Evolutionary conservation across 2,113 vertebrate genomes (phyloP), one percentile per base, ranked within the genome.

Genomic region (Myodes glareolus): DNA sequence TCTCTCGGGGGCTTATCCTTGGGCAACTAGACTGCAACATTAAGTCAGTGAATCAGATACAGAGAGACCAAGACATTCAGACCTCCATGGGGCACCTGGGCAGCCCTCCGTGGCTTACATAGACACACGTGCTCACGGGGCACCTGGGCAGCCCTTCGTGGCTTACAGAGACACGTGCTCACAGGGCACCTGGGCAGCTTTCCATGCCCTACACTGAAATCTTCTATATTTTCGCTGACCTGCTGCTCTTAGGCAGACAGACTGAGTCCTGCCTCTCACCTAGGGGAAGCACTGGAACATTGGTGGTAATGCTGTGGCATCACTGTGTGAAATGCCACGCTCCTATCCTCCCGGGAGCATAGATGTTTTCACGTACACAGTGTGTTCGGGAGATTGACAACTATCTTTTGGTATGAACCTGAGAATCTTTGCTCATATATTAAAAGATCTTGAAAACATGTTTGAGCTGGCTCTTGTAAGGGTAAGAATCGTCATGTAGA

Each of bases 381-480:
- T 86, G 45, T 70, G 36, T 92, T 90, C 61, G 63, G 45, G n/a
- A 65, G 12, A 23, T 50, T 33, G 23, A 21, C 84, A 92, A 33
- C 39, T 21, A 7, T 72, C 73, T 82, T 58, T 95, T 39, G 42
- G 2, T 85, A 50, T 72, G 68, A 76, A 70, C 76, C 7, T 29
- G 33, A 77, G 76, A 75, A 39, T 67, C n/a, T 89, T 91, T 96
- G 7, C 90, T 91, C 52, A n/a, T 33, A 70, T 76, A 42, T 78
- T 88, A 61, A 73, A 86, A 33, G 67, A 61, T 73, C 39, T 77
- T 75, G 50, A 76, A 88, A 61, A 77, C 50, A 33, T 88, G 52
- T 68, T 39, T 76, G 81, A 63, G 13, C 84, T 78, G 77, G 9
- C 96, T 88, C 87, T 81, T 70, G 72, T 87, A 0, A 80, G 63